A percentile compares a stretch with the other conserved stretches of the same genome.
phyloP scores from a whole-genome alignment of 2,888 invertebrate species.

The Apoda limacodes region DNA sequence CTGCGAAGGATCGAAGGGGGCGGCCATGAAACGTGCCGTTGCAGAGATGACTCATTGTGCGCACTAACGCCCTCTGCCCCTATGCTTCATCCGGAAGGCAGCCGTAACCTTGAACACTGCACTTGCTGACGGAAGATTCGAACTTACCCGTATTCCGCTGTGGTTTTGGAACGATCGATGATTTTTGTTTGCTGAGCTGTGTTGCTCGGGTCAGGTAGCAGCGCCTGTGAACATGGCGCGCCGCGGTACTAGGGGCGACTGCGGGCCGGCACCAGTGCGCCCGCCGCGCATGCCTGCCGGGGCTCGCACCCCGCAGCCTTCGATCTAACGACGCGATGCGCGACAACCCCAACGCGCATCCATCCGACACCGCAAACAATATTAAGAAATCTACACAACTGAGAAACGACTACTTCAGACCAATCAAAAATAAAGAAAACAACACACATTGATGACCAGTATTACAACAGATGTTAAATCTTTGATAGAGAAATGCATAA shows the following conservation, averaged over 20 bases:
- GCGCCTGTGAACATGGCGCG: constrained; percentile 56
- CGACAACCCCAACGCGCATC: constrained; percentile 41
- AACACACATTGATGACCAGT: no score
- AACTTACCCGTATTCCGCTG: constrained; percentile 51
- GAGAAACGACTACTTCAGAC: no score
- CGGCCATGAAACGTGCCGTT: constrained; percentile 57
- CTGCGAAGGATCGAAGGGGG: constrained; percentile 53
- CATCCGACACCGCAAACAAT: constrained; percentile 52
- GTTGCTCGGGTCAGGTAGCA: constrained; percentile 57
- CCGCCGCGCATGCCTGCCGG: constrained; percentile 41
- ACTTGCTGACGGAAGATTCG: constrained; percentile 26
- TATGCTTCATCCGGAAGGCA: constrained; percentile 36
- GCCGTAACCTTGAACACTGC: constrained; percentile 40
- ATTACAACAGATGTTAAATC: no score
- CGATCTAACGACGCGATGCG: constrained; percentile 58
- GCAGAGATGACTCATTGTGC: constrained; percentile 65
- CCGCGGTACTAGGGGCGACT: constrained; percentile 58
- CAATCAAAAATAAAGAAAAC: no score
- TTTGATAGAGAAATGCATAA: no score
- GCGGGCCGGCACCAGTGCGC: constrained; percentile 43
- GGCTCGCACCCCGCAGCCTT: constrained; percentile 39
- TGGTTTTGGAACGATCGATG: constrained; percentile 33
- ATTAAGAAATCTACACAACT: constrained; percentile 43
- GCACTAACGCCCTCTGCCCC: constrained; percentile 52
- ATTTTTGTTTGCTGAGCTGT: constrained; percentile 32